A percentile compares a stretch with the other conserved stretches of the same genome.
Conservation (phyloP, 2,888 invertebrate species). For the Drosophila paucipuncta region DNA sequence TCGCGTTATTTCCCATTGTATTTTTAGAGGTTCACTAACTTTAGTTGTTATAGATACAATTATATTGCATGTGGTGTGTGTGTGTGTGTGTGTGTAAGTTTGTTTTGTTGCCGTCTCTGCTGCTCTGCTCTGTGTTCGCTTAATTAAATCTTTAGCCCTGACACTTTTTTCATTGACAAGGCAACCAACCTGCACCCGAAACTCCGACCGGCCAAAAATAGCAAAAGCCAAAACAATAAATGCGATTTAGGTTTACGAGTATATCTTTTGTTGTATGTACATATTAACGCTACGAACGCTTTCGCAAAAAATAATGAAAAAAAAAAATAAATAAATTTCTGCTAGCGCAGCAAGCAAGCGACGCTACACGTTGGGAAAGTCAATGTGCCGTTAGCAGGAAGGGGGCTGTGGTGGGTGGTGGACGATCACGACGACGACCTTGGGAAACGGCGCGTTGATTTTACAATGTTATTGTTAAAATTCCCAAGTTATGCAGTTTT, state of each 20-base stretch:
- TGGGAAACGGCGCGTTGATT: slow-evolving; percentile 52
- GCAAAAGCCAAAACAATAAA: slow-evolving; percentile 63
- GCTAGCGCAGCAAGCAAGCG: slow-evolving; percentile 50
- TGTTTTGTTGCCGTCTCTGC: slow-evolving; percentile 36
- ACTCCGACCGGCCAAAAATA: slow-evolving; percentile 55
- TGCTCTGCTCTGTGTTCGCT: slow-evolving; percentile 44
- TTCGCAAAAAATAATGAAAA: slow-evolving; percentile 49
- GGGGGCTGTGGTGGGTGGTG: not conserved
- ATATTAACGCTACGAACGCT: slow-evolving; percentile 52
- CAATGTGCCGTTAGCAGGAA: slow-evolving; percentile 31
- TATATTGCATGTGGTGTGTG: slow-evolving; percentile 7
- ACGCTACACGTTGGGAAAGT: slow-evolving; percentile 52
- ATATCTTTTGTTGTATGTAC: slow-evolving; percentile 21
- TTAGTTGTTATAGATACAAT: slow-evolving; percentile 42
- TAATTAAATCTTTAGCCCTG: slow-evolving; percentile 80
- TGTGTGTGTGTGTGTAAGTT: slow-evolving; percentile 26
- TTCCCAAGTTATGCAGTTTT: slow-evolving; percentile 74
- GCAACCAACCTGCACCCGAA: slow-evolving; percentile 59
- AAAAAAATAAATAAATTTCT: slow-evolving; percentile 32
- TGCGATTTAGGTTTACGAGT: slow-evolving; percentile 66
- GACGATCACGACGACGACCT: slow-evolving; percentile 43
- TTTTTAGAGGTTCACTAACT: slow-evolving; percentile 77
- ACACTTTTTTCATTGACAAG: slow-evolving; percentile 81
- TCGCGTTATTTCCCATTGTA: slow-evolving; percentile 48
- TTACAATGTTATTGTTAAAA: slow-evolving; percentile 69